Evolutionary conservation across 2,797 vertebrate species (phyloP), one percentile per base, ranked within the genome.

Genomic region (Hippocampus kuda): DNA sequence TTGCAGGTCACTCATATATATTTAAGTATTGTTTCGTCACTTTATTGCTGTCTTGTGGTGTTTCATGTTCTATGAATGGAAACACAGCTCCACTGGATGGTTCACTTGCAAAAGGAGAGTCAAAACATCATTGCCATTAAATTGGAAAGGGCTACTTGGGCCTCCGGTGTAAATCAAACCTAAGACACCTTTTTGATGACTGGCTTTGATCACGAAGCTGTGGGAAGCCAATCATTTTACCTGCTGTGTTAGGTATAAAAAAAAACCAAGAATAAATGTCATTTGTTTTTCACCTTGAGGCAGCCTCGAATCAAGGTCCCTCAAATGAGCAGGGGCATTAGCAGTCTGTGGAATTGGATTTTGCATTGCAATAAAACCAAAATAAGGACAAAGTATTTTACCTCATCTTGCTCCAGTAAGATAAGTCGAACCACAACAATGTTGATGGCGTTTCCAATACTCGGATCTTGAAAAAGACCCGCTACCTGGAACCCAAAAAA

Each of bases 391-490:
- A 48, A 12, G 3, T 5, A 8, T 44, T 63, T 80, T 84, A 98
- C 96, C 96, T 98, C 94, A 0, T 99, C 94, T 0, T 92, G 85
- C 80, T 97, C 94, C 86, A 99, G 88, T 54, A 98, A 85, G 75
- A 99, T 88, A 69, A 99, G 92, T 2, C 94, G 91, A 81, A 99
- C 97, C 0, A 99, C 86, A 1, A 92, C 94, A 3, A 99, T 92
- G 83, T 98, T 94, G 88, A 99, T 92, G 44, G 94, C 89, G 70
- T 99, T 99, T 77, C 97, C 97, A 1, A 99, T 96, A 84, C 92
- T 99, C 79, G 95, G 85, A 18, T 99, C 94, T n/a, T 87, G 91
- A 87, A 93, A 99, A 69, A 99, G 82, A 27, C 97, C 95, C 0
- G 97, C 93, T 80, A 99, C 97, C 97, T 99, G 88, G 34, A 83